Percentiles rank a stretch among this genome's conserved stretches.
Conservation (phyloP, 2,888 invertebrate species). For the Beris chalybata region DNA sequence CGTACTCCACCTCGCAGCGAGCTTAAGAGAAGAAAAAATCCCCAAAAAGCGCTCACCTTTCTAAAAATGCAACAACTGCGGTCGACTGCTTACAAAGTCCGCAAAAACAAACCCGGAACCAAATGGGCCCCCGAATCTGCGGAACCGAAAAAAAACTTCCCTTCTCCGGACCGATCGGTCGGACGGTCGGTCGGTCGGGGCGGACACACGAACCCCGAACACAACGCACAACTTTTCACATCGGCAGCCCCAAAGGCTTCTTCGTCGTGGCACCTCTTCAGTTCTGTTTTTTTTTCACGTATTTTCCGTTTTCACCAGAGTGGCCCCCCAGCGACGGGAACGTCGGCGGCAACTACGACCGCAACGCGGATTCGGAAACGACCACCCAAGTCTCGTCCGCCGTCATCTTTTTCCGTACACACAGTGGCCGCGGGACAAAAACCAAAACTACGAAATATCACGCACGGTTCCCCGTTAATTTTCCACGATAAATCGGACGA, state of each 20-base stretch:
- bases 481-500: neutral
- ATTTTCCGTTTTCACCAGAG: neutral
- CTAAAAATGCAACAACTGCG: neutral
- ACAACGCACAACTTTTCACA: neutral
- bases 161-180: slow-evolving; percentile 1
- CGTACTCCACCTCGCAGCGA: neutral
- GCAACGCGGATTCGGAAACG: slow-evolving; percentile 8
- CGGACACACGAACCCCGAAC: neutral
- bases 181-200: too few species aligned
- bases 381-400: slow-evolving; percentile 24
- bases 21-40: neutral
- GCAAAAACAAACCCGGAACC: neutral
- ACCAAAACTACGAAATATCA: slow-evolving; percentile 3
- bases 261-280: slow-evolving; percentile 24
- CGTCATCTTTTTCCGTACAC: neutral
- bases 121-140: neutral
- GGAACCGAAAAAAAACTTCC: slow-evolving; percentile 13
- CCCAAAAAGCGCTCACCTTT: slow-evolving; percentile 5
- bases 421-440: neutral
- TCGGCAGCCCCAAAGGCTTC: slow-evolving; percentile 11
- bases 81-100: neutral
- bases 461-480: slow-evolving; percentile 5
- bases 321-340: slow-evolving; percentile 6
- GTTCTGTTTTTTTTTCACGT: neutral
- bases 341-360: slow-evolving; percentile 4